These are phyloP conservation scores for Argya squamiceps DNA, from an alignment of 2,797 vertebrate species.

Conservation along the genomic window DNA sequence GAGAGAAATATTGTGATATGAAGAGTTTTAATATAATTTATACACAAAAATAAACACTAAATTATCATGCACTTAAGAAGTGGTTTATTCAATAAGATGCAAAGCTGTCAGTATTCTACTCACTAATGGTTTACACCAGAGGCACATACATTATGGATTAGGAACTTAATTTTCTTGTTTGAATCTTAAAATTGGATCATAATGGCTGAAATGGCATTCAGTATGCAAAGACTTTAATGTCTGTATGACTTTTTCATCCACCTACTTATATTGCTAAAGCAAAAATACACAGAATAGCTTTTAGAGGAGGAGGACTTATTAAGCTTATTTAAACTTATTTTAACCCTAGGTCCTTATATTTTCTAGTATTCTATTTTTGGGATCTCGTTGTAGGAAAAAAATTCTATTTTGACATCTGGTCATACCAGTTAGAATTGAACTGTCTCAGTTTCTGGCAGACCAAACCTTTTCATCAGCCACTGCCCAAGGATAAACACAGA, in stretches of 20 bases:
- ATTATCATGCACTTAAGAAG: not conserved
- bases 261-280: not conserved
- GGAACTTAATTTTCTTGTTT: not conserved
- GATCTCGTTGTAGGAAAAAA: not conserved
- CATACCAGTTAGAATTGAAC: not conserved
- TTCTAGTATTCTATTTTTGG: not conserved
- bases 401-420: not conserved
- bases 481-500: not conserved
- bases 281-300: not conserved
- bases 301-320: not conserved
- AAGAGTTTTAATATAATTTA: not conserved
- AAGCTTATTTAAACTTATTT: not conserved
- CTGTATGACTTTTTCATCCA: not conserved
- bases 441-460: not conserved
- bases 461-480: not conserved
- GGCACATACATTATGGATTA: not conserved
- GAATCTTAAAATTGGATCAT: not conserved
- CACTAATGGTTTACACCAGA: not conserved
- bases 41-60: not conserved
- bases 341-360: not conserved
- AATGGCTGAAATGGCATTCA: not conserved
- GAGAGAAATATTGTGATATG: not conserved
- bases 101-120: not conserved
- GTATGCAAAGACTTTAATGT: not conserved
- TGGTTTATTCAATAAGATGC: not conserved